Conservation (phyloP, 2,797 vertebrate genomes). For the Micrastur ruficollis region DNA sequence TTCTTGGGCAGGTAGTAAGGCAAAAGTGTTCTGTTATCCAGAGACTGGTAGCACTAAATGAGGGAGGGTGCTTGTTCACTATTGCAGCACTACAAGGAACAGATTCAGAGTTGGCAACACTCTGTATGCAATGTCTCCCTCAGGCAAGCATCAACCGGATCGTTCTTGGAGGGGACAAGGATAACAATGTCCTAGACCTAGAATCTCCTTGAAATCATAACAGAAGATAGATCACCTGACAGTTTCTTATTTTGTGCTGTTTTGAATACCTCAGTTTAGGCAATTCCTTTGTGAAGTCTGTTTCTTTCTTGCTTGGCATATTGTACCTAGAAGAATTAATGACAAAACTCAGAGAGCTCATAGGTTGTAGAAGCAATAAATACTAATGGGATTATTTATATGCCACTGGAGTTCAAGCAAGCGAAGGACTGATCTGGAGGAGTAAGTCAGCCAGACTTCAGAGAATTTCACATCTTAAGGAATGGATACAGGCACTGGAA, state of each 20-base stretch:
- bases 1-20: not conserved
- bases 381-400: not conserved
- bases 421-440: not conserved
- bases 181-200: not conserved
- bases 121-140: not conserved
- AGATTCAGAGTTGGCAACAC: not conserved
- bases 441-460: not conserved
- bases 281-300: not conserved
- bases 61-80: not conserved
- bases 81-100: not conserved
- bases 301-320: not conserved
- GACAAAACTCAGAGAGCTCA: not conserved
- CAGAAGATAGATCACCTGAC: not conserved
- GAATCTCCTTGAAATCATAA: not conserved
- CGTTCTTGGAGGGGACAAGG: not conserved
- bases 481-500: not conserved
- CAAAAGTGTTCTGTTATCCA: not conserved
- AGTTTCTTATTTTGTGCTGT: not conserved
- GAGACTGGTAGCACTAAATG: not conserved
- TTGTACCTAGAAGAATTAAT: not conserved
- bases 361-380: not conserved
- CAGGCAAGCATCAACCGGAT: not conserved
- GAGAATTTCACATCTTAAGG: not conserved
- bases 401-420: not conserved
- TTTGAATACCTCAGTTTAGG: not conserved